Evolutionary conservation across 2,888 invertebrate species (phyloP), one percentile per base, ranked within the genome.

Genomic region (Nipponacmea schrenckii): DNA sequence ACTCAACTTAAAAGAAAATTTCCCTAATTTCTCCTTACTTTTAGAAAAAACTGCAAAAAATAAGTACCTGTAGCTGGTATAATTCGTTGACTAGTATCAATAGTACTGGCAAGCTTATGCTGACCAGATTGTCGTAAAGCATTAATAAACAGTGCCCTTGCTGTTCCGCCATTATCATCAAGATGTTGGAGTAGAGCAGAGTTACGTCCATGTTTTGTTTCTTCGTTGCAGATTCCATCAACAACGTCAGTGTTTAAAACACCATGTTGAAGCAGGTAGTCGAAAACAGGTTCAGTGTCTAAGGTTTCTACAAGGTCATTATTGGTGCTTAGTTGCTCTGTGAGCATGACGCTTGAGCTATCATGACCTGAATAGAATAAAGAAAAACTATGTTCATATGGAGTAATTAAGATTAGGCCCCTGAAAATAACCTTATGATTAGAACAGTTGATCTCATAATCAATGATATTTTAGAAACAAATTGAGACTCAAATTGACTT

Each of bases 71-170:
- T 79, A n/a, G 81, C 79, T n/a, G 86, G 86, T 74, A 81, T 82
- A 65, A 86, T 86, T 68, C 83, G 75, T 66, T 81, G 79, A 44
- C 80, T 80, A 62, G 74, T 73, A 76, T 88, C 88, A 14, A 87
- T 76, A 0, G 84, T 79, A 70, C 83, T 86, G 20, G 88, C 88
- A 62, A 88, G 80, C 69, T 85, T 83, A 15, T 85, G 83, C 76
- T 87, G 88, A 8, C 87, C 87, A 0, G 86, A 86, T 77, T 85
- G 86, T 14, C 88, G 78, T 46, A 88, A 79, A 7, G 86, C 88
- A 73, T 87, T 88, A 69, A 87, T 83, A 76, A 88, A 85, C 56
- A 88, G 79, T 26, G 83, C 84, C 70, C 83, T 81, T 0, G 84
- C 86, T 14, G 79, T 80, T 69, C 80, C 81, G 5, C 86, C 85